Evolutionary conservation across 2,113 vertebrate species (phyloP), one percentile per base, ranked within the genome.

Genomic region (Gymnorhina tibicen): DNA sequence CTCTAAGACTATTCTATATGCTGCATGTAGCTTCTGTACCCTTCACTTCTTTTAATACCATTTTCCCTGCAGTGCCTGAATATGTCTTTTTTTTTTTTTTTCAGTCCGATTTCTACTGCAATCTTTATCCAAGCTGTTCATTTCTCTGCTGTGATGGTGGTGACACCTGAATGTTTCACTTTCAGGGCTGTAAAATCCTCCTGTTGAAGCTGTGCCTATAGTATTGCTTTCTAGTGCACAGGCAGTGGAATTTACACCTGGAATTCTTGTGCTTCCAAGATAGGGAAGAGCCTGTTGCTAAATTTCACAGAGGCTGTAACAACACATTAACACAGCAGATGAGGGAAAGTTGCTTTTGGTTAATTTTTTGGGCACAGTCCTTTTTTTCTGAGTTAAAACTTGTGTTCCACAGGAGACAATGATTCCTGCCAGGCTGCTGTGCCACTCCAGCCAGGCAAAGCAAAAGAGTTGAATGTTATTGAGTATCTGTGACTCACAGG

Each of bases 311-410:
- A 37, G n/a, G 16, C 21, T 55, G 9, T 59, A 75, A 53, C 52
- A 56, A 33, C 12, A 18, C 13, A 13, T 87, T 60, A 60, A 41
- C 8, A 0, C 11, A 21, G 16, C 42, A 70, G 35, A 33, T 2
- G 42, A 62, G 10, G 16, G 16, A 78, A 81, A 49, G 17, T n/a
- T 89, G 6, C 15, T 89, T 77, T 96, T 67, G 47, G 28, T 22
- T 33, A 60, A 66, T 41, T 92, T 79, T 86, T 68, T 41, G 58
- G 59, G 23, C 39, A 16, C 3, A 23, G n/a, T 18, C 69, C 26
- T 80, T 64, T n/a, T 87, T 55, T 62, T 59, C 44, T 47, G 60
- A 53, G 73, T 78, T 86, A 78, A 94, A 88, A 26, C 49, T 62
- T 9, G 0, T 23, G 4, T 72, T 67, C 33, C 21, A 5, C 2